Percentiles rank a stretch among this genome's conserved stretches.
Evolutionary conservation across 2,888 invertebrate genomes (phyloP).

Genomic region (Ommatoiulus sabulosus): DNA sequence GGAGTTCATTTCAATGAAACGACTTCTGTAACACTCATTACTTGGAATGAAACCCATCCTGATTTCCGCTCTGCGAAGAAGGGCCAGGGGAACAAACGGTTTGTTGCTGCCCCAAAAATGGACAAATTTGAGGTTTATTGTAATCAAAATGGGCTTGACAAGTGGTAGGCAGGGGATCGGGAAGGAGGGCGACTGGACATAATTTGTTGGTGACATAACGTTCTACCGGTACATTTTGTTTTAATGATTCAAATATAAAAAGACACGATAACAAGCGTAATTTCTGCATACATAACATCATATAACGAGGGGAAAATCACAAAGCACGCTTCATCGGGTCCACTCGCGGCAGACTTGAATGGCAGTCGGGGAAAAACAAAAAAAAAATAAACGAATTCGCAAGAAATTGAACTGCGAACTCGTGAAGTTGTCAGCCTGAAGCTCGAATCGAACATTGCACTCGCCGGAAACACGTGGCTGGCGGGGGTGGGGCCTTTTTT

Average conservation of each 20-base stretch:
- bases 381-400: not conserved
- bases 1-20: too few relatives aligned
- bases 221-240: conserved; percentile 47
- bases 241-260: conserved; percentile 48
- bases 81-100: conserved; percentile 37
- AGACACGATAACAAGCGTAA: conserved; percentile 48
- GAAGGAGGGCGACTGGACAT: conserved; percentile 38
- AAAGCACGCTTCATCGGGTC: conserved; percentile 16
- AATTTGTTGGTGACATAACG: conserved; percentile 45
- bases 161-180: conserved; percentile 32
- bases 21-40: too few relatives aligned
- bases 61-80: too few relatives aligned
- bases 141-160: conserved; percentile 47
- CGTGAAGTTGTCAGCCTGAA: conserved; percentile 24
- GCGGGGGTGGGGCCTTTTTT: not conserved
- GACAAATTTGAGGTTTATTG: conserved; percentile 48
- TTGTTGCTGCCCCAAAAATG: conserved; percentile 46
- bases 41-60: too few relatives aligned
- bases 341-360: conserved; percentile 21
- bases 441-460: conserved; percentile 4
- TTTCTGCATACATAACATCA: conserved; percentile 48
- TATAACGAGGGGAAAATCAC: conserved; percentile 47
- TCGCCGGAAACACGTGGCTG: conserved; percentile 23
- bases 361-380: conserved; percentile 39
- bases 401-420: not conserved